Evolutionary conservation across 2,113 vertebrate species (phyloP).

Genomic region (Heterocephalus glaber): DNA sequence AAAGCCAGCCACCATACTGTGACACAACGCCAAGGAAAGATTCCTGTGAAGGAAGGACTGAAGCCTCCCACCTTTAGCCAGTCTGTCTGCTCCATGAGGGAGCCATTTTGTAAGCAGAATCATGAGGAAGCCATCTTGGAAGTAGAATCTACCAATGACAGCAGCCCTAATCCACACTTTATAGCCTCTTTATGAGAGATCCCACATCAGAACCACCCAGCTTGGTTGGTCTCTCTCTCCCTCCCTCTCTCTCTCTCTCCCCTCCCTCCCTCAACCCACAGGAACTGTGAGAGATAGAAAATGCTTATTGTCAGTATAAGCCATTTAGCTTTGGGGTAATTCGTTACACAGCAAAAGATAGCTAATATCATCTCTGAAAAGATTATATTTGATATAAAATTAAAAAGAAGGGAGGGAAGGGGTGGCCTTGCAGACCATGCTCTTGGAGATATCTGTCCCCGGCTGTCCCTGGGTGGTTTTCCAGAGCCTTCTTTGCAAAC

Average conservation of each 20-base stretch:
- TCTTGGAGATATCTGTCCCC: background rate
- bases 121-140: background rate
- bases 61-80: background rate
- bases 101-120: background rate
- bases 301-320: background rate
- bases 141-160: background rate
- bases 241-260: no score
- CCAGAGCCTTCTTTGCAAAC: background rate
- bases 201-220: background rate
- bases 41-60: background rate
- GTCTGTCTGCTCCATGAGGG: background rate
- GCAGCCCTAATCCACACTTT: background rate
- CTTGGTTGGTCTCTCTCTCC: background rate
- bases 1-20: background rate
- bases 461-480: background rate
- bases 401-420: background rate
- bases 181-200: background rate
- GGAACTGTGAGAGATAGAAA: background rate
- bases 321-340: background rate
- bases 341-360: background rate
- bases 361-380: background rate
- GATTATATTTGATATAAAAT: background rate
- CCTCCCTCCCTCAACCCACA: background rate
- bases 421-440: background rate
- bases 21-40: background rate